A percentile compares a stretch with the other conserved stretches of the same genome.
Evolutionary conservation across 2,888 invertebrate genomes (phyloP).

Genomic region (Fissipunctia ypsillon): DNA sequence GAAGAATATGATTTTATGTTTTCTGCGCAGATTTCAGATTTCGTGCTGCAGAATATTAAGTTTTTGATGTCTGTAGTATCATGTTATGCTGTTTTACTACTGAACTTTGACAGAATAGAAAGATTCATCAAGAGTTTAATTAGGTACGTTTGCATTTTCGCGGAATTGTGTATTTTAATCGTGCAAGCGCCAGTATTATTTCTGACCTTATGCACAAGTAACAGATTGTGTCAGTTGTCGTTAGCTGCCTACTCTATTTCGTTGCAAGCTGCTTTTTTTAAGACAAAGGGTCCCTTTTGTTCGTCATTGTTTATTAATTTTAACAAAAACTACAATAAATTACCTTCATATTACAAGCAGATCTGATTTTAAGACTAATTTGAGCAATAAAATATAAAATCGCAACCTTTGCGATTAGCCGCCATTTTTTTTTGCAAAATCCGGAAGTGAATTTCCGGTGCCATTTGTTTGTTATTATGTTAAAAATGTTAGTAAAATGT

Average conservation of each 20-base stretch:
- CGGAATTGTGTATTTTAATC: neutral
- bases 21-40: constrained; percentile 37
- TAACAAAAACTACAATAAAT: too few relatives aligned
- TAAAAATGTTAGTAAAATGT: too few relatives aligned
- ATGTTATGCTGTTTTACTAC: constrained; percentile 11
- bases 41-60: constrained; percentile 42
- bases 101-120: constrained; percentile 2
- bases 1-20: constrained; percentile 54
- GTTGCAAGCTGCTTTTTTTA: neutral
- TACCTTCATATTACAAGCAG: too few relatives aligned
- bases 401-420: too few relatives aligned
- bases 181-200: neutral
- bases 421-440: too few relatives aligned
- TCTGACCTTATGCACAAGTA: neutral
- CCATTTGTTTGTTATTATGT: too few relatives aligned
- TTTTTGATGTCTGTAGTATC: constrained; percentile 18
- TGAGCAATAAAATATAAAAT: too few relatives aligned
- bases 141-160: neutral
- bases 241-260: neutral
- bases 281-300: too few relatives aligned
- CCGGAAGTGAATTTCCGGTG: too few relatives aligned
- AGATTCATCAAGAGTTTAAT: neutral
- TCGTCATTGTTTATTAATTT: too few relatives aligned
- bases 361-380: too few relatives aligned
- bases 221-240: neutral